A percentile compares a stretch with the other conserved stretches of the same genome.
phyloP scores from a whole-genome alignment of 2,113 vertebrate species.

The Eulacestoma nigropectus region DNA sequence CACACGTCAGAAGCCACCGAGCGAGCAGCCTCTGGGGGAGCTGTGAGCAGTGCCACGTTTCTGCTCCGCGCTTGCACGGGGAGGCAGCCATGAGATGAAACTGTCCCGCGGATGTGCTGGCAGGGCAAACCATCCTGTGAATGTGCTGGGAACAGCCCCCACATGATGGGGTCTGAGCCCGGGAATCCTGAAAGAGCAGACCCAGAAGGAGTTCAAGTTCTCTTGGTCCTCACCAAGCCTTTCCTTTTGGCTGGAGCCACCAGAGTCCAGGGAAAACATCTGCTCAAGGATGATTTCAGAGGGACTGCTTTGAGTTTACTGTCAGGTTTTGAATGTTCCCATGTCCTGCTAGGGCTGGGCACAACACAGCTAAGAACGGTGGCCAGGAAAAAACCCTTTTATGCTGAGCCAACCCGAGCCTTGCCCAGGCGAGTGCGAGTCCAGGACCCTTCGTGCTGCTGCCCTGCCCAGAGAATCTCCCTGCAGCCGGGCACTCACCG shows the following conservation, averaged over 20 bases:
- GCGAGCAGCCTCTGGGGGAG: slow-evolving; percentile 31
- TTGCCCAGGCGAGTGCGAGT: accelerated
- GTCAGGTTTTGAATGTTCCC: neutral
- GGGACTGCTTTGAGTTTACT: neutral
- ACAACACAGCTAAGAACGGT: neutral
- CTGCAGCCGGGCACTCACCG: accelerated
- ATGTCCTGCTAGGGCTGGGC: neutral
- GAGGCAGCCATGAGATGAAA: neutral
- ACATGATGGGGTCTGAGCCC: neutral
- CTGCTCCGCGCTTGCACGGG: neutral
- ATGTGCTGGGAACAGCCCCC: neutral
- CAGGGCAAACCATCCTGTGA: neutral
- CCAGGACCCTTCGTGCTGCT: neutral
- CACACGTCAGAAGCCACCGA: neutral
- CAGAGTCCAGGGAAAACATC: slow-evolving; percentile 12
- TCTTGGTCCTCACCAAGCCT: neutral
- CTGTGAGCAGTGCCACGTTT: slow-evolving; percentile 27
- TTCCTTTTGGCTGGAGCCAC: neutral
- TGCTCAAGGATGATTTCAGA: neutral
- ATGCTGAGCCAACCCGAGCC: neutral
- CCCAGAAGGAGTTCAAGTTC: neutral
- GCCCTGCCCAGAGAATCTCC: neutral
- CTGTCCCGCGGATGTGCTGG: neutral
- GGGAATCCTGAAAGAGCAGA: neutral
- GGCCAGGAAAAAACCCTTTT: neutral